phyloP scores from a whole-genome alignment of 2,888 invertebrate species.

The Agrenia bidenticulata region DNA sequence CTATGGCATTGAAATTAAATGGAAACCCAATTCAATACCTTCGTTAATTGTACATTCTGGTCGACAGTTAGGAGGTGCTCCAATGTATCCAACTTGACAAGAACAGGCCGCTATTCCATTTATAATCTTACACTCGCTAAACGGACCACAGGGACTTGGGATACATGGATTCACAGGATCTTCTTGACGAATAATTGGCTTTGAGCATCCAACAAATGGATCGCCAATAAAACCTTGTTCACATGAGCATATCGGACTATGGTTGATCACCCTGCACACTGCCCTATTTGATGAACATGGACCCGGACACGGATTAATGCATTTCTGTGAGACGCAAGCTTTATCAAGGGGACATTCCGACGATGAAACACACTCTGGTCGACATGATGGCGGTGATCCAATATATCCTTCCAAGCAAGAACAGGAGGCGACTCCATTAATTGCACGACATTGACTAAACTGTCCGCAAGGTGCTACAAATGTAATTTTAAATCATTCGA shows the following conservation, averaged over 20 bases:
- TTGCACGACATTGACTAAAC: conserved; percentile 36
- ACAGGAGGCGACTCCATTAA: conserved; percentile 43
- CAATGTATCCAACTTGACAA: conserved; percentile 66
- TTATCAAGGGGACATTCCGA: conserved; percentile 49
- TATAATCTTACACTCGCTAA: conserved; percentile 43
- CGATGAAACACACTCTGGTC: conserved; percentile 76
- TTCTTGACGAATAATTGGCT: conserved; percentile 43
- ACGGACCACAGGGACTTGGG: conserved; percentile 69
- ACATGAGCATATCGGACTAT: conserved; percentile 79
- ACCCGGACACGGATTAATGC: conserved; percentile 61
- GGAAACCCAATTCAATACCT: conserved; percentile 29
- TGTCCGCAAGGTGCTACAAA: conserved; percentile 22
- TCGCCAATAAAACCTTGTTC: conserved; percentile 69
- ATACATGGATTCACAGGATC: conserved; percentile 58
- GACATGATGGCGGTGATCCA: conserved; percentile 59
- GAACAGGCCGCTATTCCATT: conserved; percentile 67
- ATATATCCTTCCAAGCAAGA: conserved; percentile 55
- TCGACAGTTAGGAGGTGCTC: conserved; percentile 60
- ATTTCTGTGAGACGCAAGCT: conserved; percentile 48
- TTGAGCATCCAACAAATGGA: conserved; percentile 66
- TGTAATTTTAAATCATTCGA: conserved; percentile 17
- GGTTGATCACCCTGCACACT: conserved; percentile 53
- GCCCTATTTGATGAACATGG: conserved; percentile 64
- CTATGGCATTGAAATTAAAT: too few species aligned
- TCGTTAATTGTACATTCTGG: conserved; percentile 60